phyloP scores from a whole-genome alignment of 2,113 vertebrate genomes.

The Toxotes chatareus region DNA sequence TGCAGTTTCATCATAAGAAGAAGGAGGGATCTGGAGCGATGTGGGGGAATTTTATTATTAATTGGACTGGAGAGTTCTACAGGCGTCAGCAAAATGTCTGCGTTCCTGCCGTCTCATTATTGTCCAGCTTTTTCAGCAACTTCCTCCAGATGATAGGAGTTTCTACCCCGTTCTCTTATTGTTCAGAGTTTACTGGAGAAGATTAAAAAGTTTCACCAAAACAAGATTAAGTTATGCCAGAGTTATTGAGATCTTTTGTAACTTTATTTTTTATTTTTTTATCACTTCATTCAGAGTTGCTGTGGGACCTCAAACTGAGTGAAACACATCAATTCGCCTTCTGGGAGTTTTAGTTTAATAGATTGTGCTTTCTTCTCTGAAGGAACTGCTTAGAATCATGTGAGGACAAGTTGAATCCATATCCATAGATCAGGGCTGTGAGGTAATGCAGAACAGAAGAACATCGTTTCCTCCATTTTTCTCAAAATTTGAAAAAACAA shows the following conservation, averaged over 20 bases:
- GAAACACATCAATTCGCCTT: constrained; percentile 12
- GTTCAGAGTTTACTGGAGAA: constrained; percentile 32
- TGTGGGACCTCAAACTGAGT: constrained; percentile 14
- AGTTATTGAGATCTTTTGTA: constrained; percentile 12
- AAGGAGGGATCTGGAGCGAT: constrained; percentile 29
- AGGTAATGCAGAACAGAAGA: no score
- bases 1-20: constrained; percentile 27
- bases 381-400: background rate
- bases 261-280: constrained; percentile 3
- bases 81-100: constrained; percentile 75
- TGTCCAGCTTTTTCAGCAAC: constrained; percentile 75
- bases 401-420: background rate
- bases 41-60: constrained; percentile 61
- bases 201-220: constrained; percentile 24
- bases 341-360: background rate
- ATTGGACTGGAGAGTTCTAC: constrained; percentile 62
- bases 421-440: background rate
- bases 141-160: constrained; percentile 61
- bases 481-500: background rate
- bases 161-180: constrained; percentile 16
- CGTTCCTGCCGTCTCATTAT: constrained; percentile 75
- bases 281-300: background rate
- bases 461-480: no score
- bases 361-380: background rate
- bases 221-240: constrained; percentile 31